Evolutionary conservation across 2,888 invertebrate genomes (phyloP).

Genomic region (Spilosoma lubricipeda): DNA sequence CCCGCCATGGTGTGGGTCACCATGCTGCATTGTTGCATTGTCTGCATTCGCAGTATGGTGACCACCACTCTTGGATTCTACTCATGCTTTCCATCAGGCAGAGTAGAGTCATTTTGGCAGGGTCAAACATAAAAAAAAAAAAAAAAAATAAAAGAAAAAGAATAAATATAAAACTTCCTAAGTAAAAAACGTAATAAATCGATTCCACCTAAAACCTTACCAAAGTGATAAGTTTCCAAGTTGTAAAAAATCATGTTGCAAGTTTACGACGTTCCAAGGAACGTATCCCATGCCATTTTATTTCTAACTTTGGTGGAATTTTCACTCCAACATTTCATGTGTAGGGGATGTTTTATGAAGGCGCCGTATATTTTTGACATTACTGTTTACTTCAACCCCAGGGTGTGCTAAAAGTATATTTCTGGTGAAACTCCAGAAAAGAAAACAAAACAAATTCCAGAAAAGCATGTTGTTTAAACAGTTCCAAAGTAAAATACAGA

Average conservation of each 20-base stretch:
- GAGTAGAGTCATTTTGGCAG: too few species aligned
- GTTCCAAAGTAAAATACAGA: neutral
- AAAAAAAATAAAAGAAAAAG: too few species aligned
- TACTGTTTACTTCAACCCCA: conserved; percentile 33
- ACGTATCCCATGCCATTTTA: conserved; percentile 31
- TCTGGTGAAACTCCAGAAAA: conserved; percentile 28
- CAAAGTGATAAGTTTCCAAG: neutral
- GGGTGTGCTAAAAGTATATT: conserved; percentile 30
- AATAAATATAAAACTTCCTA: neutral
- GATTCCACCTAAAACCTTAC: neutral
- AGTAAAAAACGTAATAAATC: neutral
- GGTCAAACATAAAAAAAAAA: too few species aligned
- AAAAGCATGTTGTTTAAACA: neutral
- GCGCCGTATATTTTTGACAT: conserved; percentile 38
- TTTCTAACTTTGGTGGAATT: conserved; percentile 25
- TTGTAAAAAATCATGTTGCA: conserved; percentile 32
- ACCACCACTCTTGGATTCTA: too few species aligned
- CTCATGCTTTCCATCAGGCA: too few species aligned
- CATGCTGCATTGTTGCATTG: too few species aligned
- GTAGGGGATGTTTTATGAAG: conserved; percentile 35
- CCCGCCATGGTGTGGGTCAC: too few species aligned
- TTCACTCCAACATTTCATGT: conserved; percentile 27
- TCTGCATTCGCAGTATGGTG: too few species aligned
- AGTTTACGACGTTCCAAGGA: conserved; percentile 43
- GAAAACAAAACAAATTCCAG: conserved; percentile 22